Conservation (phyloP, 1,140 invertebrate species). For the Drosophila novamexicana region DNA sequence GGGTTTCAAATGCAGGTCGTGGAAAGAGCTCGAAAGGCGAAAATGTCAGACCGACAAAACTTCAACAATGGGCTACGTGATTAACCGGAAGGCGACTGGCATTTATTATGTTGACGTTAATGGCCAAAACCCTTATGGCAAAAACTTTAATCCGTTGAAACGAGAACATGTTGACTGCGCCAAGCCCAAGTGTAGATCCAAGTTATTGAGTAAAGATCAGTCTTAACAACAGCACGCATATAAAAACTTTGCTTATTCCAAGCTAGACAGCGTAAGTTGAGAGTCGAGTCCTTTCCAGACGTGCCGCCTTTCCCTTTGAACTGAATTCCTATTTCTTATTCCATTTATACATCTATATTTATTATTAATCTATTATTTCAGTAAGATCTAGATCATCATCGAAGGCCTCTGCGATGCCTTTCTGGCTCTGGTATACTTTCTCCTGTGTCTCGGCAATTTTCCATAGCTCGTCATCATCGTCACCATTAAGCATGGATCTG, state of each 20-base stretch:
- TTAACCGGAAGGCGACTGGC: slow-evolving; percentile 52
- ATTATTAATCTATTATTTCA: slow-evolving; percentile 59
- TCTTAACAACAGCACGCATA: too few relatives aligned
- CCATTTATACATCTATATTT: slow-evolving; percentile 8
- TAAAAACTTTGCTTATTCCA: too few relatives aligned
- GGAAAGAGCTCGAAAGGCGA: slow-evolving; percentile 41
- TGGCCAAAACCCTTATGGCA: slow-evolving; percentile 59
- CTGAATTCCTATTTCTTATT: background rate
- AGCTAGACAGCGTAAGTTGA: too few relatives aligned
- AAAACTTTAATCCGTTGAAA: slow-evolving; percentile 10
- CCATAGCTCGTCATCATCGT: slow-evolving; percentile 83
- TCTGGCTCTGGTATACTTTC: slow-evolving; percentile 58
- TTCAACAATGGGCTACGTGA: slow-evolving; percentile 70
- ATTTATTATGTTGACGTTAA: slow-evolving; percentile 70
- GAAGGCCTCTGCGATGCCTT: slow-evolving; percentile 64
- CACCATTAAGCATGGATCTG: slow-evolving; percentile 59
- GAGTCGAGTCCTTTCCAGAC: too few relatives aligned
- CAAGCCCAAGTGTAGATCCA: slow-evolving; percentile 3
- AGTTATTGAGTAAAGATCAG: slow-evolving; percentile 1
- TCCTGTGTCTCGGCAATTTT: slow-evolving; percentile 76
- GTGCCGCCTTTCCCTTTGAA: background rate
- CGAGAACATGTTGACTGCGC: slow-evolving; percentile 17
- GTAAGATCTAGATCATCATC: slow-evolving; percentile 82
- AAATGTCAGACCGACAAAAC: slow-evolving; percentile 33
- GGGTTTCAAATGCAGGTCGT: slow-evolving; percentile 60